These are phyloP conservation scores for Eledona agricola DNA, from an alignment of 2,888 invertebrate species.

Conservation along the genomic window DNA sequence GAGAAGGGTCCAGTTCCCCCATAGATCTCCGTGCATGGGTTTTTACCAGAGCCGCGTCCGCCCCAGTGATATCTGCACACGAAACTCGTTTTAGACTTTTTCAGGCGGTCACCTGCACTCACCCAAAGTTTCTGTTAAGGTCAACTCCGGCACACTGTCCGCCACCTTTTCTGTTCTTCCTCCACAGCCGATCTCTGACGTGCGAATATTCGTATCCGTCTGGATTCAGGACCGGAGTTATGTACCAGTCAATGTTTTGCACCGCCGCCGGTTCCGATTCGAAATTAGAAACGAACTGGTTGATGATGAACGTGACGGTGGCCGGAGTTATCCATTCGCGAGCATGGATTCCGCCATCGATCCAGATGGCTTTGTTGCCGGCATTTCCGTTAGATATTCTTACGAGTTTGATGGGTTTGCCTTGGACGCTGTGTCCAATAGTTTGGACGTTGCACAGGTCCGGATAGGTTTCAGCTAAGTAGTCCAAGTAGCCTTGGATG, in stretches of 20 bases:
- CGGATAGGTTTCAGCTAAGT: slow-evolving; percentile 76
- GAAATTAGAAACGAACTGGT: slow-evolving; percentile 75
- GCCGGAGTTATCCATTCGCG: slow-evolving; percentile 91
- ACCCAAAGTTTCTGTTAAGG: slow-evolving; percentile 87
- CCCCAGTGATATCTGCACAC: slow-evolving; percentile 78
- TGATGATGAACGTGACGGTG: slow-evolving; percentile 78
- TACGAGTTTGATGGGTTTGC: slow-evolving; percentile 75
- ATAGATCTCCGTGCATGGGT: slow-evolving; percentile 84
- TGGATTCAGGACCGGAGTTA: slow-evolving; percentile 80
- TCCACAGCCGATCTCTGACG: slow-evolving; percentile 82
- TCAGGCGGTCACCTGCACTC: not conserved
- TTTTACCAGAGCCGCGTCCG: slow-evolving; percentile 82
- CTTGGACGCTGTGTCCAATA: slow-evolving; percentile 80
- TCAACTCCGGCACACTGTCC: slow-evolving; percentile 79
- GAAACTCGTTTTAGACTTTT: not conserved
- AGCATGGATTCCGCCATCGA: slow-evolving; percentile 85
- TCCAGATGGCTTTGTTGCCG: slow-evolving; percentile 70
- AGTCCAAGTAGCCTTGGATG: slow-evolving; percentile 77
- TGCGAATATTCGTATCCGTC: slow-evolving; percentile 91
- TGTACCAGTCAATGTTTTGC: slow-evolving; percentile 84
- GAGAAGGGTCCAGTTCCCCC: slow-evolving; percentile 83
- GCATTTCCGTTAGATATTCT: slow-evolving; percentile 75
- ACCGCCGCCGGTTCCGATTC: slow-evolving; percentile 72
- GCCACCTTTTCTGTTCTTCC: slow-evolving; percentile 71
- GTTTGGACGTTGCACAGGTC: slow-evolving; percentile 75